Evolutionary conservation across 2,888 invertebrate species (phyloP).

Genomic region (Agrotis exclamationis): DNA sequence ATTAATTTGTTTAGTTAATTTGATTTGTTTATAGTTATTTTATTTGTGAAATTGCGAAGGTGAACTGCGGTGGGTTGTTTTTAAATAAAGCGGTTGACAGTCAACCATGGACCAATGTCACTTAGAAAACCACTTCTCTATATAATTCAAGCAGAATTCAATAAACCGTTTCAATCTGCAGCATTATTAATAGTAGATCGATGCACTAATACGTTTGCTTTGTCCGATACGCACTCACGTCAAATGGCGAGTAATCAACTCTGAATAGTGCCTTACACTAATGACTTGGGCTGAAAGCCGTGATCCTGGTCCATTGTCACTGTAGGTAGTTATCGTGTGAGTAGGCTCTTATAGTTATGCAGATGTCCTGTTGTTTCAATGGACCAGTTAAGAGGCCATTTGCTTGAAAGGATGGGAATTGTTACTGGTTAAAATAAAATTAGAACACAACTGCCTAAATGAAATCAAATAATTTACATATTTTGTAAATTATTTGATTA

Average conservation of each 20-base stretch:
- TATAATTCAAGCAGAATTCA: slow-evolving; percentile 50
- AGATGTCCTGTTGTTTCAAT: slow-evolving; percentile 9
- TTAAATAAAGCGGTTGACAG: not conserved
- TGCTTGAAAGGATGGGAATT: not conserved
- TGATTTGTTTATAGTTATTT: slow-evolving; percentile 1
- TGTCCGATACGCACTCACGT: slow-evolving; percentile 73
- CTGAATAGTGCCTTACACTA: slow-evolving; percentile 71
- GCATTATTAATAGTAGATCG: slow-evolving; percentile 70
- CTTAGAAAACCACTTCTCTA: slow-evolving; percentile 3
- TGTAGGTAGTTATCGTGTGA: slow-evolving; percentile 33
- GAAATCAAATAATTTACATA: no score
- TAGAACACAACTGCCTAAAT: no score
- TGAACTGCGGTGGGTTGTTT: not conserved
- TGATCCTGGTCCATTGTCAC: slow-evolving; percentile 34
- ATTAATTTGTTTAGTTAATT: slow-evolving; percentile 15
- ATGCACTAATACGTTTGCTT: slow-evolving; percentile 79
- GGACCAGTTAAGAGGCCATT: no score
- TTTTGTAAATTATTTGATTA: no score
- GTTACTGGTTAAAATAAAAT: no score
- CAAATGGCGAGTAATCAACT: slow-evolving; percentile 77
- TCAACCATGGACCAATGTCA: not conserved
- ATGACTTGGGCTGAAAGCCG: slow-evolving; percentile 70
- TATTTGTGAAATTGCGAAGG: not conserved
- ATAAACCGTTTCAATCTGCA: slow-evolving; percentile 55
- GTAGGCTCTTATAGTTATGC: slow-evolving; percentile 34